Base-by-base conservation (phyloP, 2,888 invertebrate genomes). In the Petrolisthes manimaculis region DNA sequence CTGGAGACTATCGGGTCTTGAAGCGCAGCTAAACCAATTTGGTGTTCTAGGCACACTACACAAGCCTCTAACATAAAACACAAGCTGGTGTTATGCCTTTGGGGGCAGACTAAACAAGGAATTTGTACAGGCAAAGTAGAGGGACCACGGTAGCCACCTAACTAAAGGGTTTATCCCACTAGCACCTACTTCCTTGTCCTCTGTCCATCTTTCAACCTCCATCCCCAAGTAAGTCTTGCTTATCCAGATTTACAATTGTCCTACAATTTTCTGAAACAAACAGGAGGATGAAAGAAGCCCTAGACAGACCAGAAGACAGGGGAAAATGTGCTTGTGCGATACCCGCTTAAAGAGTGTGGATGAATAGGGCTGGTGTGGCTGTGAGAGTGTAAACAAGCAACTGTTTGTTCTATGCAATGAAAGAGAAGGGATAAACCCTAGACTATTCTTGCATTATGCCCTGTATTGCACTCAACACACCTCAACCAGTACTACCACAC, bases 121-220 rank as follows among this genome's bases (percentile, higher is more conserved):
- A 89, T 89, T 89, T 89, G 89, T 89, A 89, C 89, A 89, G 89
- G 89, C 89, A 89, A 89, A 89, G 86, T 89, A 89, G 89, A 89
- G 89, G 89, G 89, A 86, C 88, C 88, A 88, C 88, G 88, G 88
- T 88, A 88, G 88, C 88, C 88, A 88, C 84, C 88, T 88, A 88
- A 88, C 88, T 88, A 88, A 88, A 37, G 37, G 37, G 37, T 37
- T 37, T 37, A 37, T 37, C 37, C 37, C 37, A 37, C 37, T 37
- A 37, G 37, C 37, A 37, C 37, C 37, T 37, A 37, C 37, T 37
- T 37, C 37, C 37, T 37, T 37, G 37, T 37, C 37, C 37, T 37
- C 37, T 37, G 37, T 37, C 37, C 37, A 37, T 37, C 37, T 2
- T 37, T 37, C 37, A 37, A 37, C 37, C 37, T 37, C 37, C 37